A percentile compares a stretch with the other conserved stretches of the same genome.
Conservation (phyloP, 2,797 vertebrate species). For the Sebastes nivosus region DNA sequence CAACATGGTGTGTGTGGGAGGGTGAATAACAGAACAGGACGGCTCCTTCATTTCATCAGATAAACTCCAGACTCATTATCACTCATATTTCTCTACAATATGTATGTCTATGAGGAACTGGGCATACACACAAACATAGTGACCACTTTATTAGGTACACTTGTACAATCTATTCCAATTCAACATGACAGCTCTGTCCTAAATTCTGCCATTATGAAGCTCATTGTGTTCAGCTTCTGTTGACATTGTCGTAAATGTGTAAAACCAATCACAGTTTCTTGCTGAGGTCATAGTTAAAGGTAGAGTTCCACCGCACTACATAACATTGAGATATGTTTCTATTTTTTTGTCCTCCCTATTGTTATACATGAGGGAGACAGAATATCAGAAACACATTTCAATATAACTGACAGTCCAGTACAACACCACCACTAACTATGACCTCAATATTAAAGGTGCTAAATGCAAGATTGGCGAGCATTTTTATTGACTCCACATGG, state of each 20-base stretch:
- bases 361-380: neutral
- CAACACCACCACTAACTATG: neutral
- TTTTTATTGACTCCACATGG: too few species aligned
- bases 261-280: neutral
- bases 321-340: neutral
- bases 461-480: too few species aligned
- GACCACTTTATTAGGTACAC: neutral
- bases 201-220: neutral
- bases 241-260: neutral
- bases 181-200: neutral
- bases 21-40: neutral
- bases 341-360: neutral
- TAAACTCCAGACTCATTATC: slow-evolving; percentile 14
- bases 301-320: neutral
- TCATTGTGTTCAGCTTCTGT: neutral
- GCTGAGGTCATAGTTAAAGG: neutral
- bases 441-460: neutral
- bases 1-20: neutral
- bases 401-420: neutral
- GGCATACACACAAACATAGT: neutral
- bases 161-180: neutral
- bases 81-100: slow-evolving; percentile 2
- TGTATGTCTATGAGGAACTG: neutral
- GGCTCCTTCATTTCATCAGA: neutral
- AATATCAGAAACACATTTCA: neutral